Evolutionary conservation across 1,140 invertebrate species (phyloP).

Genomic region (Eciton burchellii): DNA sequence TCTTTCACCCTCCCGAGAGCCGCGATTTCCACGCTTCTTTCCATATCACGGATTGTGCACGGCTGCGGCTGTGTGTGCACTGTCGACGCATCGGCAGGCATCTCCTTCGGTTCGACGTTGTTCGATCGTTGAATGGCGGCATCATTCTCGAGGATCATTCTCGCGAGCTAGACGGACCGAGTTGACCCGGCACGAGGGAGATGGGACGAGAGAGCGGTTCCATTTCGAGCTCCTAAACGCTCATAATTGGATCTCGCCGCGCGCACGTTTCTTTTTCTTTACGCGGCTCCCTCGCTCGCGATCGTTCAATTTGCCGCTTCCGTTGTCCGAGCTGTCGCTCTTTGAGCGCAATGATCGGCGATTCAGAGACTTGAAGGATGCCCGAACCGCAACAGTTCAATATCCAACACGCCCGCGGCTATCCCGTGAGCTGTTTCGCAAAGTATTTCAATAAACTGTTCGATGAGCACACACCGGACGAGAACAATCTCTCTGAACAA

Average conservation of each 20-base stretch:
- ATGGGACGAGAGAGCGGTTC: constrained; percentile 20
- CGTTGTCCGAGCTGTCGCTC: background rate
- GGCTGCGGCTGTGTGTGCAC: too few relatives aligned
- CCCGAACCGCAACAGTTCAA: too few relatives aligned
- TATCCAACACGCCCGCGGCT: background rate
- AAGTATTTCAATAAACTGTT: constrained; percentile 3
- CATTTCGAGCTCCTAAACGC: constrained; percentile 39
- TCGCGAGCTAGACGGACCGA: constrained; percentile 1
- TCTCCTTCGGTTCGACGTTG: constrained; percentile 17
- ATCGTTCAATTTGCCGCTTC: constrained; percentile 29
- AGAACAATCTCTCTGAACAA: background rate
- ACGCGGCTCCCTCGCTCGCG: background rate
- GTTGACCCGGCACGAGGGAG: background rate
- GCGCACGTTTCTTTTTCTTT: constrained; percentile 44
- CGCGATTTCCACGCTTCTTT: constrained; percentile 25
- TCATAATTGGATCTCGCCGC: constrained; percentile 46
- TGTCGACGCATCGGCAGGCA: too few relatives aligned
- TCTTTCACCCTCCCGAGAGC: constrained; percentile 6
- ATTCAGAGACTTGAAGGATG: too few relatives aligned
- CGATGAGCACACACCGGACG: background rate
- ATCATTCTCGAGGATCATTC: constrained; percentile 4
- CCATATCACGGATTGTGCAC: too few relatives aligned
- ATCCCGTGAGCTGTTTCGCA: background rate
- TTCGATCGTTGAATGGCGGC: background rate
- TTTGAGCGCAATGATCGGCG: background rate